Percentiles rank a stretch among this genome's conserved stretches.
Conservation (phyloP, 2,888 invertebrate genomes). For the Listrodromus nycthemerus region DNA sequence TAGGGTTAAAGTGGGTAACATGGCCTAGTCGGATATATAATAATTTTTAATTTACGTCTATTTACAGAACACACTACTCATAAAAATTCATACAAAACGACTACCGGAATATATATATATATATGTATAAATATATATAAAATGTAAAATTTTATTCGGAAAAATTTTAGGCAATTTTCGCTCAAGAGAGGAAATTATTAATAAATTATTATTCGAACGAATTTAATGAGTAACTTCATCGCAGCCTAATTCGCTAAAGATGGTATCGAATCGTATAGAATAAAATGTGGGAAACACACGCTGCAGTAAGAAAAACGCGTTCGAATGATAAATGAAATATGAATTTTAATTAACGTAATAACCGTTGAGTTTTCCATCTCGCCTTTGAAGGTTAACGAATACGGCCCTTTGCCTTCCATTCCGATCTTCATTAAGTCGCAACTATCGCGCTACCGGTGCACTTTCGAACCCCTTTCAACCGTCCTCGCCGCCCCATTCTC, state of each 20-base stretch:
- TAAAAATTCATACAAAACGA: too few relatives aligned
- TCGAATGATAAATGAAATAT: slow-evolving; percentile 45
- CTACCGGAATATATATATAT: too few relatives aligned
- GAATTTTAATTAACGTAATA: slow-evolving; percentile 47
- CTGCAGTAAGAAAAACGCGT: neutral
- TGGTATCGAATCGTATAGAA: neutral
- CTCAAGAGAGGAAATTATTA: too few relatives aligned
- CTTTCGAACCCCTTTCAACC: slow-evolving; percentile 21
- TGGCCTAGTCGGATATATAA: too few relatives aligned
- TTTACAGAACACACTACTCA: too few relatives aligned
- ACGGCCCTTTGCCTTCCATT: slow-evolving; percentile 50
- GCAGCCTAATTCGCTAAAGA: neutral
- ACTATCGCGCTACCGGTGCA: slow-evolving; percentile 29
- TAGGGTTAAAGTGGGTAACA: too few relatives aligned
- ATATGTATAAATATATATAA: too few relatives aligned
- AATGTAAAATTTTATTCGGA: too few relatives aligned
- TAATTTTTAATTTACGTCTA: too few relatives aligned
- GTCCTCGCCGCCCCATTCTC: neutral
- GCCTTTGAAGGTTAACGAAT: slow-evolving; percentile 48
- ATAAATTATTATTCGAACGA: too few relatives aligned
- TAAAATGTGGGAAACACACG: neutral
- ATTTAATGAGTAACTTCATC: neutral
- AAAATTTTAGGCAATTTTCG: too few relatives aligned
- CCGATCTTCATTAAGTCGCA: slow-evolving; percentile 56
- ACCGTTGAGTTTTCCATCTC: slow-evolving; percentile 1